These are phyloP conservation scores for Tragelaphus buxtoni DNA, from an alignment of 2,113 vertebrate genomes.

Conservation along the genomic window DNA sequence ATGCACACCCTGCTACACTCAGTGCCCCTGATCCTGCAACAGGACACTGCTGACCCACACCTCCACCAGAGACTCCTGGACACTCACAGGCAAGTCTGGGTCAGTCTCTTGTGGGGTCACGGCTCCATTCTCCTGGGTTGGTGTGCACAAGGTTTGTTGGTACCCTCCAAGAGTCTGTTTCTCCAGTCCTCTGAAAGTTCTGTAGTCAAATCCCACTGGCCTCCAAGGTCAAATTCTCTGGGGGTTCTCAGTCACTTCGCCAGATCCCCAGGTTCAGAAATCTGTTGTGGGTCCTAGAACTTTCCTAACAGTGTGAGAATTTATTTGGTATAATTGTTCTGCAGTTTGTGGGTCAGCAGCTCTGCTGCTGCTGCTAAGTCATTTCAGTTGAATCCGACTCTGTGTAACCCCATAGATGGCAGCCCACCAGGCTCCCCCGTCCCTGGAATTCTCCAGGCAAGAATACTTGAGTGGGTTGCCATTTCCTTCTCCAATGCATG, in stretches of 20 bases:
- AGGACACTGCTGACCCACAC: rapidly evolving
- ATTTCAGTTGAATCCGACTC: rapidly evolving
- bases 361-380: background rate
- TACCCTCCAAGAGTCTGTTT: background rate
- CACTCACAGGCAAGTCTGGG: background rate
- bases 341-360: background rate
- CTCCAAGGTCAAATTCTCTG: background rate
- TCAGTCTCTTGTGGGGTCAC: background rate
- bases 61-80: background rate
- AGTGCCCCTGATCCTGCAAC: background rate
- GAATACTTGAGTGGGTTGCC: too few species aligned
- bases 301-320: background rate
- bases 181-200: background rate
- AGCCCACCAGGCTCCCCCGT: too few species aligned
- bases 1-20: background rate
- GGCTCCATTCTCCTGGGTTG: background rate
- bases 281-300: background rate
- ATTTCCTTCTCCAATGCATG: too few species aligned
- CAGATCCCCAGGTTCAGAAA: background rate
- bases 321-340: background rate
- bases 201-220: background rate
- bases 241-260: background rate
- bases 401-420: rapidly evolving
- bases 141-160: background rate
- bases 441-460: too few species aligned